Evolutionary conservation across 1,140 invertebrate species (phyloP).

Genomic region (Calephelis nemesis): DNA sequence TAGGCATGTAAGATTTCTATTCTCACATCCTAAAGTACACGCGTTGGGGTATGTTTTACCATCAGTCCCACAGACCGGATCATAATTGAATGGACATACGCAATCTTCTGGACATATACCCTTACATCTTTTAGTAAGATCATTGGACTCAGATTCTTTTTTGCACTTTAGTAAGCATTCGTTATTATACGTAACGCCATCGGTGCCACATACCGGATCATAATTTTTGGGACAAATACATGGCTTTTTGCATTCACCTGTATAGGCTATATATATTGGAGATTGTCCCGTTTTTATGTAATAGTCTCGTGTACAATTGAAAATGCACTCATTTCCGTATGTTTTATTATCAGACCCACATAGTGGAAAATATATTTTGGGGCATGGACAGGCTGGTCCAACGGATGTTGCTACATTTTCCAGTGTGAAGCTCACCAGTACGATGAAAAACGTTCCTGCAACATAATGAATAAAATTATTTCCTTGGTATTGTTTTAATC

Average conservation of each 20-base stretch:
- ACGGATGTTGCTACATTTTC: slow-evolving; percentile 1
- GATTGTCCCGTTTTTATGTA: slow-evolving; percentile 21
- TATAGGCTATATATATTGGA: slow-evolving; percentile 26
- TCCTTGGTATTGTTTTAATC: no score
- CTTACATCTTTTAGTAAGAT: slow-evolving; percentile 16
- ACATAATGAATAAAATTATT: neutral
- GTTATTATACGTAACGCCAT: slow-evolving; percentile 48
- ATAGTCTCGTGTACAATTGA: slow-evolving; percentile 30
- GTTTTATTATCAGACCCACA: slow-evolving; percentile 39
- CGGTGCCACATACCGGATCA: slow-evolving; percentile 50
- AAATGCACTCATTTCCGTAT: slow-evolving; percentile 36
- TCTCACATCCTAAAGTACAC: slow-evolving; percentile 81
- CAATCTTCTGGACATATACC: slow-evolving; percentile 29
- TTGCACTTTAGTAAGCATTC: slow-evolving; percentile 49
- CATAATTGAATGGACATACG: slow-evolving; percentile 22
- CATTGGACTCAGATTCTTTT: slow-evolving; percentile 19
- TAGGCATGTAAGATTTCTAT: slow-evolving; percentile 14
- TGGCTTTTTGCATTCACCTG: slow-evolving; percentile 83
- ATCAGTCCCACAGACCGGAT: slow-evolving; percentile 86
- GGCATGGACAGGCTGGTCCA: slow-evolving; percentile 21
- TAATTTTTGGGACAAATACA: slow-evolving; percentile 32
- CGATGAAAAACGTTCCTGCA: slow-evolving; percentile 14
- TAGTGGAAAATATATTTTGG: slow-evolving; percentile 26
- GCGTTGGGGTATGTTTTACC: slow-evolving; percentile 88
- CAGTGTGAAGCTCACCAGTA: slow-evolving; percentile 5